These are phyloP conservation scores for Nomada fabriciana DNA, from an alignment of 2,888 invertebrate genomes.

Conservation along the genomic window DNA sequence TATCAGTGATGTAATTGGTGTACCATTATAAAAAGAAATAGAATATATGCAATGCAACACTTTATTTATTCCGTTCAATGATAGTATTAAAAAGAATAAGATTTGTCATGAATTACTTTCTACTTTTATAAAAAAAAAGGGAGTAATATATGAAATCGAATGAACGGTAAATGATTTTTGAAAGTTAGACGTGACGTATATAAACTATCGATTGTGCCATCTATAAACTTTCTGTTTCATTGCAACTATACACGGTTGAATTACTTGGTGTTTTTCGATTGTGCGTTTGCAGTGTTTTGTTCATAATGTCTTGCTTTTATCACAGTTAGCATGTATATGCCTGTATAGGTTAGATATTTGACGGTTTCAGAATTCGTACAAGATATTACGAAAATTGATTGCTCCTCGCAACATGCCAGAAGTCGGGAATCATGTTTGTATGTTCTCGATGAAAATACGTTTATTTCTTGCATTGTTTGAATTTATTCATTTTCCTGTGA, in stretches of 20 bases:
- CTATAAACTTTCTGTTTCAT: slow-evolving; percentile 45
- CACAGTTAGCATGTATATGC: slow-evolving; percentile 17
- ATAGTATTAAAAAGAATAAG: neutral
- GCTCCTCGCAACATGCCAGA: slow-evolving; percentile 37
- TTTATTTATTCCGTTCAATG: slow-evolving; percentile 3
- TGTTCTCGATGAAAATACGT: slow-evolving; percentile 49
- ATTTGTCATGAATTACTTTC: neutral
- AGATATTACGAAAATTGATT: slow-evolving; percentile 20
- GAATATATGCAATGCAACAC: neutral
- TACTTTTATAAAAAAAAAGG: neutral
- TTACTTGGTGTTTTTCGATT: slow-evolving; percentile 60
- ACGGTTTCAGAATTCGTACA: slow-evolving; percentile 17
- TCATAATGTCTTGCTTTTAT: slow-evolving; percentile 58
- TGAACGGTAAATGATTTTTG: neutral
- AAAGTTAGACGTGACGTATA: slow-evolving; percentile 9
- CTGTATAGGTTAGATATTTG: slow-evolving; percentile 52
- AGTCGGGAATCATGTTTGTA: slow-evolving; percentile 45
- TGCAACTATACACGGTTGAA: slow-evolving; percentile 49
- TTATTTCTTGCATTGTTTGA: slow-evolving; percentile 38
- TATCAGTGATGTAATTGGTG: neutral
- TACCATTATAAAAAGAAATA: neutral
- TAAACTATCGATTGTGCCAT: slow-evolving; percentile 60
- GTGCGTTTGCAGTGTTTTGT: slow-evolving; percentile 59
- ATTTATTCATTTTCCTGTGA: slow-evolving; percentile 40
- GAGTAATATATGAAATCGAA: neutral